phyloP scores from a whole-genome alignment of 2,797 vertebrate species.

The Schizopygopsis malacanthus region DNA sequence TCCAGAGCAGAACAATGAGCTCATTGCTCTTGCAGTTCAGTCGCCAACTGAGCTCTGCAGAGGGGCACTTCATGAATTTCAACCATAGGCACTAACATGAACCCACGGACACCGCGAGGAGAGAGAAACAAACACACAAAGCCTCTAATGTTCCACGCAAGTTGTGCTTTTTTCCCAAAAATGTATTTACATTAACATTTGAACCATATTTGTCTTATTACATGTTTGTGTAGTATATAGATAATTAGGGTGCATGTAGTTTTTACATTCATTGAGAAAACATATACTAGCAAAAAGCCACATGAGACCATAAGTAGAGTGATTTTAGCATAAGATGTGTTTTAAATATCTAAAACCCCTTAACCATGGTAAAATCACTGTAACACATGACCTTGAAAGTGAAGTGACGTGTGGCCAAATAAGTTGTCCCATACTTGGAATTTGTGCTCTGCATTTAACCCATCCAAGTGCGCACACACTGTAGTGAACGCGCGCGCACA shows the following conservation, averaged over 20 bases:
- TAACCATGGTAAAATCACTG: not conserved
- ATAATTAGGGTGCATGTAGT: not conserved
- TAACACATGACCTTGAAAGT: not conserved
- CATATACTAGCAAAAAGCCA: not conserved
- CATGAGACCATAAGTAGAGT: not conserved
- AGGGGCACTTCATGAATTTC: conserved; percentile 81
- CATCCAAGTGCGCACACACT: no score
- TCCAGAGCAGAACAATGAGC: conserved; percentile 85
- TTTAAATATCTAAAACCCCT: not conserved
- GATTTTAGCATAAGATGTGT: not conserved
- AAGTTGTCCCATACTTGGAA: no score
- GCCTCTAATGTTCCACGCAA: not conserved
- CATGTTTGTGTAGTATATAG: not conserved
- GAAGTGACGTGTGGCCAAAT: no score
- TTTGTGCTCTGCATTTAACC: no score
- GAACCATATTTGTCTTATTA: not conserved
- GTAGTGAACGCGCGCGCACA: no score
- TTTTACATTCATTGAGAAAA: not conserved
- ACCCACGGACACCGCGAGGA: conserved; percentile 56
- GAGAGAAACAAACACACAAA: conserved; percentile 20
- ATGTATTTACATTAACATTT: not conserved
- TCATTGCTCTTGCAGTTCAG: conserved; percentile 81
- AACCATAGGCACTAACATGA: conserved; percentile 77
- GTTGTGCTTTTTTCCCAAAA: not conserved
- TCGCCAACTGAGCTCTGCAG: conserved; percentile 74